Conservation (phyloP, 1,140 invertebrate genomes). For the Nephila pilipes region DNA sequence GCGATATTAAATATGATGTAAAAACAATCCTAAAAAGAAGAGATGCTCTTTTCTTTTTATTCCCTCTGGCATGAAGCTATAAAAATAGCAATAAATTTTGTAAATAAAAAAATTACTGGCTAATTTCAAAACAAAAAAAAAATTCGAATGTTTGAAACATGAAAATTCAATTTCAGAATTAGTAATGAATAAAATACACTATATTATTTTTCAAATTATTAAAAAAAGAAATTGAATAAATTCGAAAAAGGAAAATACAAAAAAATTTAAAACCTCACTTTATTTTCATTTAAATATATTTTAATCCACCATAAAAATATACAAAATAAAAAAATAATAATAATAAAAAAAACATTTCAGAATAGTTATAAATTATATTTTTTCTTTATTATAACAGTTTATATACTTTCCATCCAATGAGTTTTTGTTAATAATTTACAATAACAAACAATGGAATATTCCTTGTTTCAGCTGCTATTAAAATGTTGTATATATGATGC, state of each 20-base stretch:
- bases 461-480: constrained; percentile 4
- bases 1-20: no score
- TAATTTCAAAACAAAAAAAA: no score
- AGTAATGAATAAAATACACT: no score
- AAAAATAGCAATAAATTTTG: no score
- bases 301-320: not conserved
- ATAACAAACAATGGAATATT: not conserved
- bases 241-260: not conserved
- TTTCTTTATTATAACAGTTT: not conserved
- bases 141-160: no score
- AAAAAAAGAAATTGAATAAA: no score
- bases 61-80: no score
- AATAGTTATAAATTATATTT: not conserved
- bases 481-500: constrained; percentile 24
- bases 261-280: not conserved
- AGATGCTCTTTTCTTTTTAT: no score
- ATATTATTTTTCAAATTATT: no score
- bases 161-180: no score
- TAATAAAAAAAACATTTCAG: not conserved
- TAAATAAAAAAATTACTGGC: no score
- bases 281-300: not conserved
- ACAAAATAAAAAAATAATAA: not conserved
- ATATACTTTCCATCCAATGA: not conserved
- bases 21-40: no score
- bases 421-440: not conserved